Evolutionary conservation across 2,113 vertebrate genomes (phyloP), one percentile per base, ranked within the genome.

Genomic region (Mugil cephalus): DNA sequence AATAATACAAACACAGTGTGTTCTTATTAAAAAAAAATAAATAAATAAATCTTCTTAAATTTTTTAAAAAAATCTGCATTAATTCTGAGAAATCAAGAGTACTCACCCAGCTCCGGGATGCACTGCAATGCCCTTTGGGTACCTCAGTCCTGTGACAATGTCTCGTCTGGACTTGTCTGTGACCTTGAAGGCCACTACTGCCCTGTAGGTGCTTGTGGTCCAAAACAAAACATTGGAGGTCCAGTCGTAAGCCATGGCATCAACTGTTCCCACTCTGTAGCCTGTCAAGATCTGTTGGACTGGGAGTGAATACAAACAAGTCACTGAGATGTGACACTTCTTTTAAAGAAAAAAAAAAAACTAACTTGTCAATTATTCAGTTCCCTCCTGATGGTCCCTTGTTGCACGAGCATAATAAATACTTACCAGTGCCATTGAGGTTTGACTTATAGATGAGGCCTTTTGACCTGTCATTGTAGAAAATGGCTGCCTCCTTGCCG

Each of bases 191-290:
- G 90, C 93, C n/a, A 80, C 79, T 35, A 93, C 80, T 0, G 64
- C 1, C 46, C 11, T 85, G 75, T 89, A 91, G 17, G 67, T 70
- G 64, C 52, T 82, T 43, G 90, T 74, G 15, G 84, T 93, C 93
- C 93, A 93, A 74, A 92, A 93, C 68, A 93, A 85, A 50, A 92
- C 90, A 35, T 91, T 92, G 52, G 92, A 88, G 30, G 92, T 93
- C 92, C 93, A 93, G 80, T 94, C 93, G 0, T 92, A 94, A 50
- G 93, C 90, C 92, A 93, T 91, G 50, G 87, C 70, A 14, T 93
- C 90, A 12, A 90, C 12, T 2, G 1, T 24, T 17, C 88, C 89
- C 51, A 89, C 87, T 80, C 86, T 90, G 70, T 84, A 76, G 36
- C 93, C 89, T 8, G 88, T 89, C 66, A 93, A 70, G 73, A 92